These are phyloP conservation scores for Sphenodon punctatus DNA, from an alignment of 2,797 vertebrate species.

Conservation along the genomic window DNA sequence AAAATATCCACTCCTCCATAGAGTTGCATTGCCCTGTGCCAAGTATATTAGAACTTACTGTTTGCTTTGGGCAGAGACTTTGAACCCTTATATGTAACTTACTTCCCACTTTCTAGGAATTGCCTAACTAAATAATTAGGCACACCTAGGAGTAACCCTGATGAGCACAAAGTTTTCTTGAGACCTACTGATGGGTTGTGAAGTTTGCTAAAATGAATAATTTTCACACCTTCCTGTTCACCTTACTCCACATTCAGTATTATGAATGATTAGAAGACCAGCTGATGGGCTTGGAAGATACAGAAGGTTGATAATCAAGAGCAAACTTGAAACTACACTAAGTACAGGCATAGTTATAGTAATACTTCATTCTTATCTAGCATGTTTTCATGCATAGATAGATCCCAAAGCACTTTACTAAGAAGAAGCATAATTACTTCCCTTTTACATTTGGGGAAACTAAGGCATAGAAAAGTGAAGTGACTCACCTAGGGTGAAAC, in stretches of 20 bases:
- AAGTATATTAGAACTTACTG: not conserved
- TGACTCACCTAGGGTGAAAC: not conserved
- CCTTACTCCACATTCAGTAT: not conserved
- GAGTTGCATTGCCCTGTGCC: not conserved
- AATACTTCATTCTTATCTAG: not conserved
- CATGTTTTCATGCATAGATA: not conserved
- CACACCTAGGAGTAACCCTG: not conserved
- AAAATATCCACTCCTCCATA: not conserved
- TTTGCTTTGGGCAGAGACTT: not conserved
- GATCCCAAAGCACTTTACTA: not conserved
- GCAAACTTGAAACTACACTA: not conserved
- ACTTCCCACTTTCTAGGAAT: not conserved
- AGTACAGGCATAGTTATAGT: not conserved
- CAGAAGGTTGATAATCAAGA: too few species aligned
- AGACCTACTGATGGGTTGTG: not conserved
- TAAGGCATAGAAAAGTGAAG: not conserved
- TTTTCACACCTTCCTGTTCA: not conserved
- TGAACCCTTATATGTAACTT: not conserved
- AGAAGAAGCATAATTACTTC: not conserved
- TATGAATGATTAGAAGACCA: not conserved
- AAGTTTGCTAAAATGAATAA: not conserved
- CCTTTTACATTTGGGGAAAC: not conserved
- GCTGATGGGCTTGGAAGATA: not conserved
- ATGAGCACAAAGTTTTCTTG: not conserved
- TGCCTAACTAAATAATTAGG: not conserved